Evolutionary conservation across 2,797 vertebrate genomes (phyloP), one percentile per base, ranked within the genome.

Genomic region (Petrocephalus sullivani): DNA sequence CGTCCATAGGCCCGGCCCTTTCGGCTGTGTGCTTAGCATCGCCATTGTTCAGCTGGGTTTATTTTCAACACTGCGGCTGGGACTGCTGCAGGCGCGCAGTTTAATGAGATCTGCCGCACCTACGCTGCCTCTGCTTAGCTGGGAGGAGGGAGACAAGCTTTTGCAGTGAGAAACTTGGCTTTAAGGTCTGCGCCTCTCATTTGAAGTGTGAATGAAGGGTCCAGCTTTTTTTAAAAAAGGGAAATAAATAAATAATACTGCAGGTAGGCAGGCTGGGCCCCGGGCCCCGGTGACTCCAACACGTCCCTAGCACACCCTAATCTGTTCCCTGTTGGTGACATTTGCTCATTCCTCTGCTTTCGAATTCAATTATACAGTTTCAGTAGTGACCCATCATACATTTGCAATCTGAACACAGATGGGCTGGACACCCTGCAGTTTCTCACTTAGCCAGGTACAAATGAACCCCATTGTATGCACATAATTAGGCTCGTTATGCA

Each of bases 391-490:
- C 16, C 14, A 6, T 46, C 51, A 41, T 87, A 28, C 53, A 41
- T 81, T 60, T 57, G 56, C 14, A 58, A 58, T 81, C 12, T 37
- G 10, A 41, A 81, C 71, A 46, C 53, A 67, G 16, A 75, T 23
- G 51, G 67, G 51, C 19, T 75, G 9, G 28, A 14, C n/a, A 41
- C 5, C 33, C 60, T 16, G 67, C 37, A 61, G 64, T 88, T 23
- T 57, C 64, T 81, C 28, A 87, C 58, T 51, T 67, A 37, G 54
- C 6, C 88, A 61, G 49, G 58, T 83, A 84, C 82, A 49, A 89
- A 61, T 82, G 23, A 46, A 41, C 86, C 53, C 92, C 89, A 64
- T 75, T 54, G 56, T 51, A 64, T 16, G 14, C 5, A 82, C 14
- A n/a, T 57, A 71, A 85, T 88, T 85, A 56, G 58, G 23, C 83